phyloP scores from a whole-genome alignment of 1,140 invertebrate species.

The Lethrus apterus region DNA sequence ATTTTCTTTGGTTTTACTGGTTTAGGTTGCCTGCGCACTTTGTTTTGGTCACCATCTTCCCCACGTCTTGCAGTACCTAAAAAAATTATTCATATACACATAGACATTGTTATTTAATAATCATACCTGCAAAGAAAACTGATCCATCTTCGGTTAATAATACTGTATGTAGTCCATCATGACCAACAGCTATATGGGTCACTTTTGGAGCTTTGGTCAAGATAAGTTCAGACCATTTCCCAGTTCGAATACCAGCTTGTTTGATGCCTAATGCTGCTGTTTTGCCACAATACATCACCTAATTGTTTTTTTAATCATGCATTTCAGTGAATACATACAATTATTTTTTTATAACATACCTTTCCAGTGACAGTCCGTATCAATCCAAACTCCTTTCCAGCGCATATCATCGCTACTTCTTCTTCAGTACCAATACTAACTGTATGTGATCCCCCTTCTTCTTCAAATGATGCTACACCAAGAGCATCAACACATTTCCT shows the following conservation, averaged over 20 bases:
- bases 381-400: conserved; percentile 81
- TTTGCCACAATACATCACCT: conserved; percentile 74
- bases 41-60: conserved; percentile 88
- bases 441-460: conserved; percentile 48
- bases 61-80: conserved; percentile 82
- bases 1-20: conserved; percentile 90
- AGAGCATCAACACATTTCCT: conserved; percentile 70
- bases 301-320: background rate
- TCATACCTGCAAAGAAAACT: conserved; percentile 67
- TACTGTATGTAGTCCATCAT: conserved; percentile 87
- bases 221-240: conserved; percentile 68
- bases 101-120: background rate
- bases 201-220: conserved; percentile 71
- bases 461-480: conserved; percentile 65
- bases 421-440: conserved; percentile 57
- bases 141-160: conserved; percentile 84
- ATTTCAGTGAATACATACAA: too few species aligned
- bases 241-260: conserved; percentile 46
- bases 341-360: conserved; percentile 47
- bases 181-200: conserved; percentile 75
- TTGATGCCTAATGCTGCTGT: conserved; percentile 67
- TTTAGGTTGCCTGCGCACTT: conserved; percentile 78
- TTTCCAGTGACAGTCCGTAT: conserved; percentile 71
- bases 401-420: conserved; percentile 54
- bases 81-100: conserved; percentile 46